A percentile compares a stretch with the other conserved stretches of the same genome.
phyloP scores from a whole-genome alignment of 2,113 vertebrate genomes.

The Oriolus oriolus region DNA sequence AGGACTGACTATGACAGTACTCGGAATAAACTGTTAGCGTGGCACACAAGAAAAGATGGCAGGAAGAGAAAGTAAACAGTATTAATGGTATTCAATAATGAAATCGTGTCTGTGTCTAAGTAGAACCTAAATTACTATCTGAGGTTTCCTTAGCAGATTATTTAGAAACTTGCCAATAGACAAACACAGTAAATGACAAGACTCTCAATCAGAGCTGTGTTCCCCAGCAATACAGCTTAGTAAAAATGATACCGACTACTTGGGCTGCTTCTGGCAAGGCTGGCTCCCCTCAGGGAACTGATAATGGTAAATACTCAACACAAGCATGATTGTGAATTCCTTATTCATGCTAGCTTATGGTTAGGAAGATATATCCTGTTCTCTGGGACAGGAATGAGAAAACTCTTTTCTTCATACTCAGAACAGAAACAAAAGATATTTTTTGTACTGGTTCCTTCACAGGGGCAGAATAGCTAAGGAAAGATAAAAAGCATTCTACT shows the following conservation, averaged over 20 bases:
- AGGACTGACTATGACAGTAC: background rate
- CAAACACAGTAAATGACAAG: conserved; percentile 37
- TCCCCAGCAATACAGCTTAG: conserved; percentile 13
- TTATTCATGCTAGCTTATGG: background rate
- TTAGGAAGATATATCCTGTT: background rate
- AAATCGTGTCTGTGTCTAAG: conserved; percentile 33
- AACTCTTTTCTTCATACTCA: background rate
- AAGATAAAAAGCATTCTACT: background rate
- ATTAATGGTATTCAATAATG: conserved; percentile 38
- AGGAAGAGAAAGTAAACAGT: background rate
- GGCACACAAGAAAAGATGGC: background rate
- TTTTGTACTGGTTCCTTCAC: background rate
- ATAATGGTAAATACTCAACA: background rate
- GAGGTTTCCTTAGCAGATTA: conserved; percentile 36
- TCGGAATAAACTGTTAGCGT: background rate
- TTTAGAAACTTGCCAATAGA: conserved; percentile 47
- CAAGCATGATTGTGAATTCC: background rate
- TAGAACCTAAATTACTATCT: conserved; percentile 31
- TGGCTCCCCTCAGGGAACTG: background rate
- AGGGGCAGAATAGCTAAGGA: background rate
- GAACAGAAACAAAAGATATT: background rate
- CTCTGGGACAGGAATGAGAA: background rate
- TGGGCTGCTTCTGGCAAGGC: background rate
- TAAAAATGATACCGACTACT: conserved; percentile 7
- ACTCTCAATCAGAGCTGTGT: conserved; percentile 18